Evolutionary conservation across 2,888 invertebrate genomes (phyloP), one percentile per base, ranked within the genome.

Genomic region (Dascillus cervinus): DNA sequence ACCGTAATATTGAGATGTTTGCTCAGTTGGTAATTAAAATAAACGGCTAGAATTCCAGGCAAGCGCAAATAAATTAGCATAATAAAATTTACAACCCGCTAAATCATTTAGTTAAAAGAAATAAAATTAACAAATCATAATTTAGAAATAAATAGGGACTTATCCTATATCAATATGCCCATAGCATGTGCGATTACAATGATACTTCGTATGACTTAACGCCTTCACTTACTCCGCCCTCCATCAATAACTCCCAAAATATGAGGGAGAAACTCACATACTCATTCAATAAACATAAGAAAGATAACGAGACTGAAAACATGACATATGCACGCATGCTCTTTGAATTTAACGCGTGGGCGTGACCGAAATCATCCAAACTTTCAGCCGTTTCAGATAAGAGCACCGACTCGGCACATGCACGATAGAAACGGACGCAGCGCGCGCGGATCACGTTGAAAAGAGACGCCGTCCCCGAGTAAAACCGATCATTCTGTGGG

Each of bases 121-220:
- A 15, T 19, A 32, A 29, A 39, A 39, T 39, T 39, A 40, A 40
- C 37, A 34, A 37, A 34, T 26, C 33, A 37, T 37, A 40, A 40
- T 37, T 37, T 40, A 40, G 37, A 37, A 40, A 37, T 40, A 40
- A 37, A 36, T 34, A 33, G n/a, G n/a, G 31, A 37, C 34, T 30
- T 39, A 58, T 60, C 56, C 58, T 55, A 47, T 60, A 59, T 60
- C 60, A 60, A 60, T 60, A 60, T 51, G 50, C n/a, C n/a, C n/a
- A n/a, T 51, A 51, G 52, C 49, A 47, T 52, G 45, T 38, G 38
- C 44, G 41, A 44, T 30, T 30, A 40, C 41, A 41, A 41, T 46
- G 46, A 48, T 55, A 61, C 60, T 60, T 60, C 52, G n/a, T 54
- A 55, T 65, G 64, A 64, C 65, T 65, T 65, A 59, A 58, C 63